phyloP scores from a whole-genome alignment of 2,113 vertebrate genomes.

The Otolemur garnettii region DNA sequence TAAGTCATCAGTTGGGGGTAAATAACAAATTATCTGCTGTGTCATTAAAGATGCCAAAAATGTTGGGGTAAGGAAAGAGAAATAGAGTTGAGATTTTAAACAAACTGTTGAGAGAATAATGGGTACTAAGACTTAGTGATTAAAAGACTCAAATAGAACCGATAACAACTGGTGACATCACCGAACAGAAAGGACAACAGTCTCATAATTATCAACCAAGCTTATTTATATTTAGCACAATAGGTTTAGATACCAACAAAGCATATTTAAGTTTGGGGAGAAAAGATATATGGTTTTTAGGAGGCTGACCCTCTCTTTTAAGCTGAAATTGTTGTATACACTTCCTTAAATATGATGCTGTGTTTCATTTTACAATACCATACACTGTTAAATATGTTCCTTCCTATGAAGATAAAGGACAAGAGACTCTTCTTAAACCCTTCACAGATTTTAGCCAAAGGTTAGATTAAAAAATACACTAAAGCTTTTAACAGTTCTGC shows the following conservation, averaged over 20 bases:
- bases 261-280: not conserved
- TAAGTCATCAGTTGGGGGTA: not conserved
- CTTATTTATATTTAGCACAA: not conserved
- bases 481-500: not conserved
- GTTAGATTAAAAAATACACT: conserved; percentile 37
- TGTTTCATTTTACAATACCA: not conserved
- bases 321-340: conserved; percentile 21
- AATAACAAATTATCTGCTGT: not conserved
- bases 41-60: not conserved
- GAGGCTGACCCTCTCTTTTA: not conserved
- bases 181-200: not conserved
- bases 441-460: conserved; percentile 31
- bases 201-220: not conserved
- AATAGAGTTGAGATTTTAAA: not conserved
- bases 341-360: conserved; percentile 16
- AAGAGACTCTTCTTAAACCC: not conserved
- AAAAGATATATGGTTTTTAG: not conserved
- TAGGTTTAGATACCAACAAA: not conserved
- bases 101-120: not conserved
- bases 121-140: not conserved
- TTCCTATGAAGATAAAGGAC: conserved; percentile 44
- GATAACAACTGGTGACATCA: not conserved
- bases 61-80: not conserved
- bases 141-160: not conserved
- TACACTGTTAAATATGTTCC: not conserved